Evolutionary conservation across 2,797 vertebrate species (phyloP), one percentile per base, ranked within the genome.

Genomic region (Poecilia picta): DNA sequence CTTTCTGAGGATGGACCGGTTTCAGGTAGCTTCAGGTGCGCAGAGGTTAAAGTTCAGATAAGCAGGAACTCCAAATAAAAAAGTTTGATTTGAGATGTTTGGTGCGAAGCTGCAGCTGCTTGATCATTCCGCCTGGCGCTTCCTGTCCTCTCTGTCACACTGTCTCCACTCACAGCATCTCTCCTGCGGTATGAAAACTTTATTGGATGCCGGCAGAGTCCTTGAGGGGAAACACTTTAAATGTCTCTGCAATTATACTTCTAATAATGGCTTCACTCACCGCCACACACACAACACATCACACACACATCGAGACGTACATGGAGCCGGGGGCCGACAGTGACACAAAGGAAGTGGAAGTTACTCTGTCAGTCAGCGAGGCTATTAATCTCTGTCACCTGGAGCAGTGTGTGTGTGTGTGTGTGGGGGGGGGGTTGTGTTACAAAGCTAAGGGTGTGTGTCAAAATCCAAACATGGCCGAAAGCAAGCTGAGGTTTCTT

Each of bases 201-300:
- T 98, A 99, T 99, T 99, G 97, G 97, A 98, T 98, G 97, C 96
- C 91, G 90, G 83, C 93, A 92, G 94, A 95, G 93, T 96, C 97
- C 98, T 98, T 97, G 94, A 98, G 97, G 97, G 87, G 96, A 97
- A 97, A 97, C 97, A 96, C 97, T 98, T 98, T 98, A 97, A 99
- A 98, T 94, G 94, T 94, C 95, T 94, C 96, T 89, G 95, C 97
- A 98, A 98, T 98, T 99, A 98, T 97, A 97, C 96, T 96, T 97
- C 97, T 98, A 98, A 98, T 98, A 98, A 97, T 96, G 97, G 95
- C 85, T 82, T 84, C 62, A 73, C 49, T 79, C 72, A 85, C 46
- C 77, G 46, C n/a, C 78, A 51, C 74, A 49, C 49, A 78, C 82
- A 74, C 82, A 81, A 84, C 59, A 73, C 78, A 51, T 33, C 55